Evolutionary conservation across 2,113 vertebrate genomes (phyloP), one percentile per base, ranked within the genome.

Genomic region (Ammospiza nelsoni): DNA sequence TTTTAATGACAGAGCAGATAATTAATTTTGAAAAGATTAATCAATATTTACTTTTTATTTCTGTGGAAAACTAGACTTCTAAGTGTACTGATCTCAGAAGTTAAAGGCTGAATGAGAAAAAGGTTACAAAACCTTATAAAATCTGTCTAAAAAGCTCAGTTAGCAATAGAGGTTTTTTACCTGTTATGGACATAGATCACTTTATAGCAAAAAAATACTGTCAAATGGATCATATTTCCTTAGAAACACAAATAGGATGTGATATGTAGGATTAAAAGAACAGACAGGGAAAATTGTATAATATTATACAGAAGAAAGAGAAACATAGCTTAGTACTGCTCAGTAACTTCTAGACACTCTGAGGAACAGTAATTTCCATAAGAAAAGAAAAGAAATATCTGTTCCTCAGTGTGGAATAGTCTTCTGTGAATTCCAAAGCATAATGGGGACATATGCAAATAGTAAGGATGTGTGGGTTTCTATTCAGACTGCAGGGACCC

Each of bases 361-460:
- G 73, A 87, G 61, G 55, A 93, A 67, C 43, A 92, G 25, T 77
- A 27, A 92, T 92, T 92, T 93, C 79, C 76, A 90, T 93, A 68
- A 93, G 59, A 76, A 94, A 92, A 83, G 69, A 44, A 65, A 58
- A 58, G 7, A 54, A 63, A 27, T 11, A 79, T 43, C 46, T 73
- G 41, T 87, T 92, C 92, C 72, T 90, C 37, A 51, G n/a, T 71
- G 51, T 90, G 37, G 51, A 92, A 63, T 66, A 94, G 79, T 74
- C 63, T 90, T 92, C 43, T 59, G 51, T 89, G 95, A 80, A 95
- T 94, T 90, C 75, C 72, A 71, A 65, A 78, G 80, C 77, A 63
- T 94, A 95, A 96, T 87, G 89, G 87, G 77, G 77, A 88, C 89
- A 82, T 78, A 94, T 94, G 95, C 89, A 95, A 94, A 95, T 95